A percentile compares a stretch with the other conserved stretches of the same genome.
Evolutionary conservation across 2,797 vertebrate genomes (phyloP).

Genomic region (Lateolabrax maculatus): DNA sequence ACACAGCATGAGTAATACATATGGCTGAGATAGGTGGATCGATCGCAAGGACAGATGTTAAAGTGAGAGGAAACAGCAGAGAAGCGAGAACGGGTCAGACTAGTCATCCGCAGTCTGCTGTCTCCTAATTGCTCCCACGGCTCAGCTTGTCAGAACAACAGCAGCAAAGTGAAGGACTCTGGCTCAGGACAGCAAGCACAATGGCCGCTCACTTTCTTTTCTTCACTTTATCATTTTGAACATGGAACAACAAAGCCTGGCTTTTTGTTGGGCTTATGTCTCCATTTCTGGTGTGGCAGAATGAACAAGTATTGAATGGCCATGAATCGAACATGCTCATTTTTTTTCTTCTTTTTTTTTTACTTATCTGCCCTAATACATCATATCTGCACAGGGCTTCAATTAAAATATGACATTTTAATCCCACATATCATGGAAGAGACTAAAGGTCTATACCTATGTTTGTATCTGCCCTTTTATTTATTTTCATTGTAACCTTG

Average conservation of each 20-base stretch:
- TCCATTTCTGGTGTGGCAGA: neutral
- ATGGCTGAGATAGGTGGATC: neutral
- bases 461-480: too few species aligned
- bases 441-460: too few species aligned
- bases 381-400: neutral
- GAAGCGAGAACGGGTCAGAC: conserved; percentile 47
- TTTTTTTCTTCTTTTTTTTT: neutral
- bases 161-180: conserved; percentile 50
- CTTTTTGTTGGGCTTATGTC: neutral
- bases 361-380: neutral
- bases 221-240: conserved; percentile 31
- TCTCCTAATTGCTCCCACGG: conserved; percentile 69
- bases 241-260: conserved; percentile 27
- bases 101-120: conserved; percentile 45
- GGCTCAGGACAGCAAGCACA: conserved; percentile 32
- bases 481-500: neutral
- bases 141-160: conserved; percentile 65
- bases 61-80: conserved; percentile 46
- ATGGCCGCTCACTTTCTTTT: conserved; percentile 29
- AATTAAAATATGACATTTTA: conserved; percentile 9
- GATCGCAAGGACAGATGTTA: conserved; percentile 31
- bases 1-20: neutral
- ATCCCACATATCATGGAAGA: conserved; percentile 5
- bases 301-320: neutral
- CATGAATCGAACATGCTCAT: neutral